These are phyloP conservation scores for Cyanoramphus novaezelandiae DNA, from an alignment of 2,113 vertebrate species.

Conservation along the genomic window DNA sequence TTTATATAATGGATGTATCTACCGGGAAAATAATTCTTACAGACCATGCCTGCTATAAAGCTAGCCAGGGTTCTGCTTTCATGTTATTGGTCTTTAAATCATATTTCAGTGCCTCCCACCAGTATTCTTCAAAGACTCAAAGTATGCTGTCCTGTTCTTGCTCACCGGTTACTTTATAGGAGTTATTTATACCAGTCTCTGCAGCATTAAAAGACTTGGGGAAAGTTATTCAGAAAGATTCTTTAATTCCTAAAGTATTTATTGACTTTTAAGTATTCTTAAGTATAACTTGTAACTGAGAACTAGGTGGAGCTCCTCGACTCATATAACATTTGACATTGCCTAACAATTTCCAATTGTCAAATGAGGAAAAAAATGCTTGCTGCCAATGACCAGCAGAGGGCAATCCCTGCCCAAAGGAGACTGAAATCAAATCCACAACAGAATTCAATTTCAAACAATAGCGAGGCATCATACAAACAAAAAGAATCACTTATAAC, in stretches of 20 bases:
- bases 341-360: not conserved
- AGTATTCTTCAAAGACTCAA: not conserved
- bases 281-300: not conserved
- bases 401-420: conserved; percentile 3
- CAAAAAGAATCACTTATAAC: not conserved
- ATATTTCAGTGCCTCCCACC: not conserved
- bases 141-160: not conserved
- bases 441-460: not conserved
- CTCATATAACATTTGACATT: not conserved
- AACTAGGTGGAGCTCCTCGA: not conserved
- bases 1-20: not conserved
- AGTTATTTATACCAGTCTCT: not conserved
- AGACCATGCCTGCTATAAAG: not conserved
- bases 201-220: not conserved
- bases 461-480: not conserved
- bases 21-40: not conserved
- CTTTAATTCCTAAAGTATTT: not conserved
- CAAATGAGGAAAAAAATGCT: not conserved
- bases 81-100: not conserved
- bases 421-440: not conserved
- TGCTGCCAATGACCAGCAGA: conserved; percentile 25
- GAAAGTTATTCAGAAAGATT: not conserved
- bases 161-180: not conserved
- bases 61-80: not conserved
- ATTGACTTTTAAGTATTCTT: not conserved